These are phyloP conservation scores for Haliclona indistincta DNA, from an alignment of 37 sponge, comb jelly and placozoan genomes.

Conservation along the genomic window DNA sequence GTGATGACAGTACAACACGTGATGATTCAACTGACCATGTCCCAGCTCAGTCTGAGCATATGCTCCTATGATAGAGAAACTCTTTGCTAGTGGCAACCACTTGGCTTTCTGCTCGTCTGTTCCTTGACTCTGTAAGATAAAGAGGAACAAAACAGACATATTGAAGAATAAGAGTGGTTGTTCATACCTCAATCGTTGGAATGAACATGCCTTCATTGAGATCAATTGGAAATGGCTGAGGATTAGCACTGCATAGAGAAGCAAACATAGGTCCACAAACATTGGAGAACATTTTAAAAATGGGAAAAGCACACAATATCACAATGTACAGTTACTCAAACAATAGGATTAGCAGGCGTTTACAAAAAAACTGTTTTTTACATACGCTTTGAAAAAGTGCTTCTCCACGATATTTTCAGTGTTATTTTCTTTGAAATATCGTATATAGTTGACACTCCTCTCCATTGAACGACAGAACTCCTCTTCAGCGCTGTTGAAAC, in stretches of 20 bases:
- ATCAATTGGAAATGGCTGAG: conserved; percentile 52
- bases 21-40: conserved; percentile 62
- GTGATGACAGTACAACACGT: background rate
- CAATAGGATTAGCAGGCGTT: too few relatives aligned
- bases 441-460: conserved; percentile 50
- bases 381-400: too few relatives aligned
- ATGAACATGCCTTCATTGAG: conserved; percentile 79
- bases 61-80: conserved; percentile 77
- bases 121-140: conserved; percentile 58
- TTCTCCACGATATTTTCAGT: too few relatives aligned
- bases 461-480: conserved; percentile 41
- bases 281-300: too few relatives aligned
- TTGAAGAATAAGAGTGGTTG: background rate
- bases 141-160: background rate
- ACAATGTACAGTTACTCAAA: too few relatives aligned
- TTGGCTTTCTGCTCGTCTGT: conserved; percentile 79
- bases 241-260: conserved; percentile 36
- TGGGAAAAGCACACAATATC: too few relatives aligned
- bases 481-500: conserved; percentile 63
- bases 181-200: conserved; percentile 75
- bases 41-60: conserved; percentile 97
- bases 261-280: background rate
- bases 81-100: conserved; percentile 75
- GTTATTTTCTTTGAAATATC: too few relatives aligned
- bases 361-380: too few relatives aligned